Evolutionary conservation across 2,797 vertebrate genomes (phyloP), one percentile per base, ranked within the genome.

Genomic region (Danio aesculapii): DNA sequence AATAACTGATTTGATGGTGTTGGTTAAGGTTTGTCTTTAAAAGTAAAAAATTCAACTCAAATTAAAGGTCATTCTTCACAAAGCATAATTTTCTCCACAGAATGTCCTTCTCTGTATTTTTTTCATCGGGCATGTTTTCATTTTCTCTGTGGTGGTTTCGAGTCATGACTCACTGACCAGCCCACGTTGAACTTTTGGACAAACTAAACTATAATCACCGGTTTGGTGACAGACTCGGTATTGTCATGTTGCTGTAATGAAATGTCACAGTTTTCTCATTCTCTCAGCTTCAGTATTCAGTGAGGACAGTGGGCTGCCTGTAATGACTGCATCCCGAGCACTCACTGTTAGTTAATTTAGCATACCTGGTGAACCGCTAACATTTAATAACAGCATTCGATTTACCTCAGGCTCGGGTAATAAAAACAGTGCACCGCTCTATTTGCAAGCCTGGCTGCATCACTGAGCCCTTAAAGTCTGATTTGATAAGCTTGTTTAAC

Each of bases 281-380:
- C 62, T 49, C 47, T 64, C 13, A 17, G 44, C 52, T 49, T 69
- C 61, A 75, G 44, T 66, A 47, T 77, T 66, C 46, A 49, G 17
- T 3, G 55, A 63, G 75, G 69, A 77, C 50, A 49, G 9, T 53
- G 79, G 30, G 19, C 77, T 79, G 43, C 49, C 52, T 53, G 71
- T 86, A 84, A 84, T 85, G 87, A 84, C 79, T 83, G 73, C 84
- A 75, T 85, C 85, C 73, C 74, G 79, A 78, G 84, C 87, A 67
- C 75, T 87, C 79, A 71, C 74, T 84, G 82, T 89, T 87, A 90
- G 90, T 90, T 92, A 53, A 91, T 92, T 91, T 90, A 84, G 86
- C 88, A 88, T 89, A 92, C 89, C 86, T 89, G 89, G 82, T 84
- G 75, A 86, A 89, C 81, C 84, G 70, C 87, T 86, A 78, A 82